These are phyloP conservation scores for Neomonachus schauinslandi DNA, from an alignment of 2,113 vertebrate species.

Conservation along the genomic window DNA sequence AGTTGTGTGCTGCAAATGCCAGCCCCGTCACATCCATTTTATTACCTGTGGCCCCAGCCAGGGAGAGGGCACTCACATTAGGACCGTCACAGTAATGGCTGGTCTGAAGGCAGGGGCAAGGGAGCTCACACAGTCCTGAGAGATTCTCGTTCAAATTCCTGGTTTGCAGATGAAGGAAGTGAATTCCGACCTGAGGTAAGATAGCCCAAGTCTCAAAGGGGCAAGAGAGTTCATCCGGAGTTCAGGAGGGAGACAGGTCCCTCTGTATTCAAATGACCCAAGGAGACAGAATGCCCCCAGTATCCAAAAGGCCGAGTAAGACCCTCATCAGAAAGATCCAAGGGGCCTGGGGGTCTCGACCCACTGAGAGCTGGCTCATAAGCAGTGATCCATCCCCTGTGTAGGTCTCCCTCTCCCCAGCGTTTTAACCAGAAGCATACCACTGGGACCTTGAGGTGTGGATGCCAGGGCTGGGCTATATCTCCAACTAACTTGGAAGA, in stretches of 20 bases:
- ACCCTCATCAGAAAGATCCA: background rate
- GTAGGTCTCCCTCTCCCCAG: background rate
- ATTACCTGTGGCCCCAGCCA: rapidly evolving
- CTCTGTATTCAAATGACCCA: background rate
- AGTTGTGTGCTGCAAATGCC: background rate
- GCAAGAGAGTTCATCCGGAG: background rate
- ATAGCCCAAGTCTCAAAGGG: background rate
- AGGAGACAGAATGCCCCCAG: background rate
- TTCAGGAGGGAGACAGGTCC: background rate
- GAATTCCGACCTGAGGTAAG: background rate
- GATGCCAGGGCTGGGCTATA: background rate
- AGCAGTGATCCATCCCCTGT: background rate
- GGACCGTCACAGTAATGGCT: background rate
- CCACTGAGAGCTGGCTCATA: background rate
- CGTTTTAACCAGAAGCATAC: background rate
- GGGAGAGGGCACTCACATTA: background rate
- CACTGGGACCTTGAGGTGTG: background rate
- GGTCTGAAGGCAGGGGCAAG: background rate
- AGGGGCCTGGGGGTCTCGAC: background rate
- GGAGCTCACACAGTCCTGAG: background rate
- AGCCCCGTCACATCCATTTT: background rate
- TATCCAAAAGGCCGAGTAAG: background rate
- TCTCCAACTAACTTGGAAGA: background rate
- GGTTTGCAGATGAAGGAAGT: background rate
- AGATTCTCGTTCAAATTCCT: background rate